Percentiles rank a stretch among this genome's conserved stretches.
These are phyloP conservation scores for Folsomia candida DNA, from an alignment of 2,888 invertebrate species.

Conservation along the genomic window DNA sequence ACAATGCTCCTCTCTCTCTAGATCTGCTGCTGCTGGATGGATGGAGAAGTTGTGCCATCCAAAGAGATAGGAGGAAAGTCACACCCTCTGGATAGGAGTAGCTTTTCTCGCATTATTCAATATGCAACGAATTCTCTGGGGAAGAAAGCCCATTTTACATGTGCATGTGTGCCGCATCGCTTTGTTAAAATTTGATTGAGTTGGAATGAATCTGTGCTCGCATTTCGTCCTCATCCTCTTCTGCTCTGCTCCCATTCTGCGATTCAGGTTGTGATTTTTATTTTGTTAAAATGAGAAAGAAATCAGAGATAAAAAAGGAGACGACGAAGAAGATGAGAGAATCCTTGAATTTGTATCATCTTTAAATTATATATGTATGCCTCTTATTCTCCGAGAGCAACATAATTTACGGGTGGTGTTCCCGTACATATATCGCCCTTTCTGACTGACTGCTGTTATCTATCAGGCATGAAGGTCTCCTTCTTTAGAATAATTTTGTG, in stretches of 20 bases:
- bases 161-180: not conserved
- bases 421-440: no score
- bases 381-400: no score
- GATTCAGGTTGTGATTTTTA: not conserved
- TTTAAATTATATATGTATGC: no score
- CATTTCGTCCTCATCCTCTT: not conserved
- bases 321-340: not conserved
- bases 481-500: not conserved
- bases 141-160: constrained; percentile 15
- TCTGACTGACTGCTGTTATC: no score
- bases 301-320: not conserved
- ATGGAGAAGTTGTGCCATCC: not conserved
- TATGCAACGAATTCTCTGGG: not conserved
- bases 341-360: not conserved
- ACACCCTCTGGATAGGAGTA: no score
- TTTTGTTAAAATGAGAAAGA: not conserved
- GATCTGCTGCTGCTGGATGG: not conserved
- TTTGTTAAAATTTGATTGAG: not conserved
- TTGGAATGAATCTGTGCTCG: not conserved
- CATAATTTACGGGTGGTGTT: not conserved
- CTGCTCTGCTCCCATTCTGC: not conserved
- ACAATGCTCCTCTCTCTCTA: not conserved
- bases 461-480: not conserved
- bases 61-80: no score
- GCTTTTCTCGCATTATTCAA: not conserved